phyloP scores from a whole-genome alignment of 1,140 invertebrate species.

The Drosophila trapezifrons region DNA sequence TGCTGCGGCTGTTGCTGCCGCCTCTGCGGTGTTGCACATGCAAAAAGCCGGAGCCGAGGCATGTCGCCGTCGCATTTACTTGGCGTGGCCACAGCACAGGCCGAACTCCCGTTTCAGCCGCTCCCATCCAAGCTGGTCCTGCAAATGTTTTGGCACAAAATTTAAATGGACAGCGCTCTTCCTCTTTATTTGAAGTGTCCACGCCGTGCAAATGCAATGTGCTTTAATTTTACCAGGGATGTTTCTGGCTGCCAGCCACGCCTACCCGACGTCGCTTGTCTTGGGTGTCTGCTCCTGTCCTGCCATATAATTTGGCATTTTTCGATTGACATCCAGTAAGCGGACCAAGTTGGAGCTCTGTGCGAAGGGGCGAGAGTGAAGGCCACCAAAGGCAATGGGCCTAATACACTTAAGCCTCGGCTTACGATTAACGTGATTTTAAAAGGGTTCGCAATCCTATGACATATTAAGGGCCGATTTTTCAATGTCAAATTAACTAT shows the following conservation, averaged over 20 bases:
- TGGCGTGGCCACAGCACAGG: slow-evolving; percentile 40
- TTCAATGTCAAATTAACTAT: no score
- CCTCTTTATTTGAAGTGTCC: background rate
- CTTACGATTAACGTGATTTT: background rate
- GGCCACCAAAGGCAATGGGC: slow-evolving; percentile 4
- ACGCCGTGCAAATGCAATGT: slow-evolving; percentile 33
- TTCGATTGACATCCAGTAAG: slow-evolving; percentile 54
- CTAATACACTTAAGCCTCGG: background rate
- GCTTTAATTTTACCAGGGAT: slow-evolving; percentile 55
- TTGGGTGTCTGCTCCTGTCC: background rate
- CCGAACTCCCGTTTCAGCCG: background rate
- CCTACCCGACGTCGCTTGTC: background rate
- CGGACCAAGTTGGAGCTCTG: slow-evolving; percentile 3
- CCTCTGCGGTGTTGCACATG: slow-evolving; percentile 67
- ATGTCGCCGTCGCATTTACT: slow-evolving; percentile 74
- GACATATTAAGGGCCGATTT: no score
- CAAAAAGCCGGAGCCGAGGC: slow-evolving; percentile 67
- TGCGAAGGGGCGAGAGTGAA: background rate
- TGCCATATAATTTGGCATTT: slow-evolving; percentile 63
- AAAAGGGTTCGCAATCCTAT: no score
- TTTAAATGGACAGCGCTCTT: slow-evolving; percentile 65
- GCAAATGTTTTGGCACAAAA: slow-evolving; percentile 54
- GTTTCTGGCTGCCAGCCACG: slow-evolving; percentile 26
- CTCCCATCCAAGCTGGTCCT: slow-evolving; percentile 15
- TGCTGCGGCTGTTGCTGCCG: slow-evolving; percentile 56